Evolutionary conservation across 1,140 invertebrate genomes (phyloP).

Genomic region (Trichogramma pretiosum): DNA sequence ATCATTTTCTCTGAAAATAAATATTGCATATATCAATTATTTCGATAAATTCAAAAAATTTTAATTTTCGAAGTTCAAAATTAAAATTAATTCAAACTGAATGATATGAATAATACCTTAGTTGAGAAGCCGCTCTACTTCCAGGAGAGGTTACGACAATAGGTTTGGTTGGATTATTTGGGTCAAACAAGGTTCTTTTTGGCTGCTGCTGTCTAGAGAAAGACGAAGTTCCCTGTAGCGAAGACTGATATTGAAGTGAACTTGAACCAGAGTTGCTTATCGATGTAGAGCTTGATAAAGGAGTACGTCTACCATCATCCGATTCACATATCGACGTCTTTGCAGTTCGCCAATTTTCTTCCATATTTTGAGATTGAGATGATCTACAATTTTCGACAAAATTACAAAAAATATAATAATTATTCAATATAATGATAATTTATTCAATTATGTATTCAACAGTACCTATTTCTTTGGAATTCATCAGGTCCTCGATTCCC

Average conservation of each 20-base stretch:
- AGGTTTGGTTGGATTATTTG: slow-evolving; percentile 61
- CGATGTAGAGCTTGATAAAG: slow-evolving; percentile 22
- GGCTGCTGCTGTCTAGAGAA: slow-evolving; percentile 31
- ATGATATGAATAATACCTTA: slow-evolving; percentile 28
- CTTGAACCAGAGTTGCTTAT: slow-evolving; percentile 28
- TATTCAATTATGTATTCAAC: slow-evolving; percentile 12
- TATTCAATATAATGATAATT: not conserved
- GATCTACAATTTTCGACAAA: slow-evolving; percentile 9
- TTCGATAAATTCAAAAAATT: not conserved
- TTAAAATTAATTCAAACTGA: not conserved
- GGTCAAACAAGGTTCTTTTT: slow-evolving; percentile 55
- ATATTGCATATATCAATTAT: not conserved
- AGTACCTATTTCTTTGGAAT: slow-evolving; percentile 32
- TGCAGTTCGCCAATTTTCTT: slow-evolving; percentile 43
- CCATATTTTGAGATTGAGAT: slow-evolving; percentile 22
- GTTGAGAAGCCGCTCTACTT: slow-evolving; percentile 31
- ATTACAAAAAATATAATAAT: slow-evolving; percentile 4
- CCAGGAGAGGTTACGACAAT: slow-evolving; percentile 52
- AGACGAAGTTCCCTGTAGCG: slow-evolving; percentile 19
- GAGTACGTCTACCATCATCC: slow-evolving; percentile 33
- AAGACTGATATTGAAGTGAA: slow-evolving; percentile 21
- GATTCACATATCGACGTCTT: slow-evolving; percentile 36
- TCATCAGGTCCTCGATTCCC: slow-evolving; percentile 30
- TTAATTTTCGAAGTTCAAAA: not conserved
- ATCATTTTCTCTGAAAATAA: slow-evolving; percentile 33